Base-by-base conservation (phyloP, 2,888 invertebrate genomes). In the Chironomus riparius region DNA sequence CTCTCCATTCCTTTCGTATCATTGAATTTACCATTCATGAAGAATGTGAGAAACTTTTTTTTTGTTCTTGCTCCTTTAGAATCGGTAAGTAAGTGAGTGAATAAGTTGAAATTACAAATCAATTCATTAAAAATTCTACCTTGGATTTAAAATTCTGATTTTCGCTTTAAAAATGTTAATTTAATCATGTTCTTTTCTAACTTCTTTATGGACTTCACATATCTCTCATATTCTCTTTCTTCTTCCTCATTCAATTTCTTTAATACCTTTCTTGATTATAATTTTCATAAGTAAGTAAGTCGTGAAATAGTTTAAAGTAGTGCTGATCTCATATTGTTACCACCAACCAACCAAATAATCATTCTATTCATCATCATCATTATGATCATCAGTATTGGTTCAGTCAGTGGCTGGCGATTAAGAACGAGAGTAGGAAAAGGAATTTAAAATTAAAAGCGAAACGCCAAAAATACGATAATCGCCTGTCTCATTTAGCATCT, bases 401-500 rank as follows among this genome's bases (percentile, higher is more conserved):
- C 56, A 56, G 56, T 56, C 38, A 38, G 38, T 38, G 38, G 38
- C 38, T 38, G 38, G 15, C 22, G 65, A 21, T 65, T 65, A 65
- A 65, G 65, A 65, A 65, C 24, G 65, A 65, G 24, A 65, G 65
- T 13, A 62, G 62, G 65, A 65, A 65, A 22, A 65, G 7, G 18
- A 56, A 56, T 15, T 18, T 56, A 15, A 56, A 56, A 18, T 56
- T 56, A 56, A 56, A 56, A 65, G 62, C 18, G 65, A 65, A 65
- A 65, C 12, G 21, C 65, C 65, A 65, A 65, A 65, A 22, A 65
- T 65, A 65, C 65, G 65, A 65, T 65, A 65, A 65, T 65, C 65
- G 65, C 65, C 65, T 62, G 72, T 62, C 72, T 73, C 72, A 73
- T 73, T 73, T 73, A 73, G 24, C 72, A 56, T 62, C 72, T 73